Percentiles rank a stretch among this genome's conserved stretches.
These are phyloP conservation scores for Myathropa florea DNA, from an alignment of 2,888 invertebrate genomes.

Conservation along the genomic window DNA sequence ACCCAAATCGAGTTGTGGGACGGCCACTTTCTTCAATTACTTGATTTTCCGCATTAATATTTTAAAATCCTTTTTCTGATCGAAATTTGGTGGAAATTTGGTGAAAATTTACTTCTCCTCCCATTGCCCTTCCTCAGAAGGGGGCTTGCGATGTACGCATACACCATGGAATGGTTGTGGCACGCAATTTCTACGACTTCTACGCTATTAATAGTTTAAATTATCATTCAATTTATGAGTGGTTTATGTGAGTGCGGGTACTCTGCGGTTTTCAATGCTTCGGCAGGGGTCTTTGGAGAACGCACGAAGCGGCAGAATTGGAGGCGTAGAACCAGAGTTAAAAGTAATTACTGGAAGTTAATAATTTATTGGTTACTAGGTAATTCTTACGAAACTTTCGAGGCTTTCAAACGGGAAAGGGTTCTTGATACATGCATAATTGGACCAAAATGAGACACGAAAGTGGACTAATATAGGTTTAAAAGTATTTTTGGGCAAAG, in stretches of 20 bases:
- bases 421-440: background rate
- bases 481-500: too few relatives aligned
- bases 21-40: conserved; percentile 47
- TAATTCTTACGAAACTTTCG: background rate
- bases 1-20: conserved; percentile 25
- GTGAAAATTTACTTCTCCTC: background rate
- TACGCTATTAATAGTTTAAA: conserved; percentile 41
- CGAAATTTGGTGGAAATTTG: conserved; percentile 19
- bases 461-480: too few relatives aligned
- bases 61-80: conserved; percentile 35
- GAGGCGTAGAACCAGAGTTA: conserved; percentile 22
- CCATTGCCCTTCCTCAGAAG: background rate
- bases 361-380: background rate
- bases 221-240: conserved; percentile 32
- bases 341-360: conserved; percentile 18
- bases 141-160: background rate
- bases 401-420: background rate
- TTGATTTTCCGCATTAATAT: conserved; percentile 53
- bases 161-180: conserved; percentile 17
- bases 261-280: conserved; percentile 16
- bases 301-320: background rate
- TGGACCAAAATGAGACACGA: background rate
- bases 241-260: background rate
- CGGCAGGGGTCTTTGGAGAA: background rate
- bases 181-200: conserved; percentile 35